Base-by-base conservation (phyloP, 2,113 vertebrate species). In the Heterotis niloticus region DNA sequence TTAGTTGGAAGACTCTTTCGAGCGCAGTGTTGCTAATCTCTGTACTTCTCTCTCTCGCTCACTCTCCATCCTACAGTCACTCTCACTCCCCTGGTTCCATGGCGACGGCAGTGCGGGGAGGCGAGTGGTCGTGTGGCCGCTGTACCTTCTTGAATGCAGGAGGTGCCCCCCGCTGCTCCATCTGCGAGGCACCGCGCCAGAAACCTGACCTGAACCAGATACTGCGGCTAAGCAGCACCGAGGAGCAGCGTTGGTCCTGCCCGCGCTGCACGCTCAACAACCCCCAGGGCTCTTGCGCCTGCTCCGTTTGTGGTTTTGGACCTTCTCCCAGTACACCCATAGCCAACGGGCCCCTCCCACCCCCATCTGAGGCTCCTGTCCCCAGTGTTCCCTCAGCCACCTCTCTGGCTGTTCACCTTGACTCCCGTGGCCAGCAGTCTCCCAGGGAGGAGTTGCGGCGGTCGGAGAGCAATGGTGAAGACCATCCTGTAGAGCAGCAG, bases 121-220 rank as follows among this genome's bases (percentile, higher is more conserved):
- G 90, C 5, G 95, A 98, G 90, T 98, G 97, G 98, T 96, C 97
- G 75, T 99, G 98, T 80, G 93, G 94, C 18, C 97, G 96, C 86
- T 99, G 96, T 88, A 98, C 98, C 82, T 98, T 96, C 89, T 85
- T 98, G 85, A 99, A 99, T 82, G 91, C 93, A 0, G 93, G 94
- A 0, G 94, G 92, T 18, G 94, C 96, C 79, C 94, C 96, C 24
- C 96, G 98, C 85, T 99, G 97, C 88, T 96, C 96, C 86, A 98
- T 99, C 85, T 99, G 98, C 0, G 98, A 99, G 89, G 97, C 97
- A 0, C 98, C 98, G 0, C 96, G 98, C 10, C 95, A 97, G 88
- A 96, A 97, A 72, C 97, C 96, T 0, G 97, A 99, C 87, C 94
- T 99, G 4, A 98, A 98, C 86, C 95, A 95, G 86, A 99, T 99